Evolutionary conservation across 2,797 vertebrate species (phyloP).

Genomic region (Chiloscyllium punctatum): DNA sequence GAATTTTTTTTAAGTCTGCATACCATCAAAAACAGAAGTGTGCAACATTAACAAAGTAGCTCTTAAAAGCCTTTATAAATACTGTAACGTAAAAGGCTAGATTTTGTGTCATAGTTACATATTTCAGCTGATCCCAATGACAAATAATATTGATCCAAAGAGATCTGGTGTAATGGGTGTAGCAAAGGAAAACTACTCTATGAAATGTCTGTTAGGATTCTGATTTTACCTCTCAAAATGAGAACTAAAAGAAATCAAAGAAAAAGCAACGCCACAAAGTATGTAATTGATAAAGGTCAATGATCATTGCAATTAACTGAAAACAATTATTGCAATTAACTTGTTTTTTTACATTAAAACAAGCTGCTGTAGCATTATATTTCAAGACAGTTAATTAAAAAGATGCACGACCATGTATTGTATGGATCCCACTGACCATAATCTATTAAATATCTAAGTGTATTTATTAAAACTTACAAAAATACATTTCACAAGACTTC

Average conservation of each 20-base stretch:
- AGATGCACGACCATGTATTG: neutral
- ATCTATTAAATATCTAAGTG: neutral
- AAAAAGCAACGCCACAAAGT: neutral
- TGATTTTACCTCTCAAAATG: neutral
- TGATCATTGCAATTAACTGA: neutral
- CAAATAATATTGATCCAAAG: neutral
- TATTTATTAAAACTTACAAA: conserved; percentile 35
- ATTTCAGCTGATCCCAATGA: neutral
- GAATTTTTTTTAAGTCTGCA: neutral
- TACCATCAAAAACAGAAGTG: neutral
- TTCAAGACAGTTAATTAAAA: neutral
- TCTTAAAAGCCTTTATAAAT: neutral
- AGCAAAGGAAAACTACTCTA: neutral
- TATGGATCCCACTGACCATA: neutral
- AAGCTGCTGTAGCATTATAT: neutral
- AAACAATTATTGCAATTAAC: neutral
- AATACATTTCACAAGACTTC: conserved; percentile 14
- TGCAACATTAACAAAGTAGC: neutral
- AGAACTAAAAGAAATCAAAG: neutral
- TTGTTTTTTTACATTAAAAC: neutral
- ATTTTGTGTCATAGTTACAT: neutral
- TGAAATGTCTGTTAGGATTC: neutral
- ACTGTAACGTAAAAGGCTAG: neutral
- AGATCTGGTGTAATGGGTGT: neutral
- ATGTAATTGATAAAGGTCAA: neutral